Evolutionary conservation across 2,888 invertebrate genomes (phyloP), one percentile per base, ranked within the genome.

Genomic region (Macrophya alboannulata): DNA sequence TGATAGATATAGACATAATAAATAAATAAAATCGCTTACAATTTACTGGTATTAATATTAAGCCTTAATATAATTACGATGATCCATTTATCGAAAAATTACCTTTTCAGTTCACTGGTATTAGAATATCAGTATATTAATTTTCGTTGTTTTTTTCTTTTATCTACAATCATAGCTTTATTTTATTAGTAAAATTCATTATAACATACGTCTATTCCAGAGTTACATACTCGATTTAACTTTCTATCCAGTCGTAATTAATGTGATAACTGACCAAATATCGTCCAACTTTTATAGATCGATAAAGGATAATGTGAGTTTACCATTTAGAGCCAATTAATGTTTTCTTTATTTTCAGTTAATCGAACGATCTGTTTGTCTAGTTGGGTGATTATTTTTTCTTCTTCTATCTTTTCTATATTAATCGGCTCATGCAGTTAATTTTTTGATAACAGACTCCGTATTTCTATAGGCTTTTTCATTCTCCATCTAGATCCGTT

Each of bases 401-500:
- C 6, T 43, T 25, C 45, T 45, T 74, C 6, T 68, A 17, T 37
- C 17, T 68, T 17, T 68, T 15, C 3, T 9, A 4, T 12, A 6
- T 65, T 1, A 9, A 65, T n/a, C 31, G 25, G 21, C 65, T 65
- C 17, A 21, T 59, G n/a, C 21, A 59, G 65, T 65, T 31, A 8
- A 31, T 65, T 12, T 65, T 25, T 68, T 15, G 31, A 68, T 31
- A 25, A 37, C 5, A 31, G 25, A 25, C 37, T 45, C 72, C 21
- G n/a, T 51, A 25, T 31, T 51, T 31, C 17, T 51, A 25, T 17
- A 25, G 12, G 15, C 51, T 6, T 59, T 6, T 59, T 91, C 85
- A 91, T 79, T 90, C 89, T 59, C 90, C 90, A 37, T 92, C 92
- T 77, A 87, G 83, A 71, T 92, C 91, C 76, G 90, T 87, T 87